Evolutionary conservation across 1,140 invertebrate species (phyloP).

Genomic region (Eupristina koningsbergeri): DNA sequence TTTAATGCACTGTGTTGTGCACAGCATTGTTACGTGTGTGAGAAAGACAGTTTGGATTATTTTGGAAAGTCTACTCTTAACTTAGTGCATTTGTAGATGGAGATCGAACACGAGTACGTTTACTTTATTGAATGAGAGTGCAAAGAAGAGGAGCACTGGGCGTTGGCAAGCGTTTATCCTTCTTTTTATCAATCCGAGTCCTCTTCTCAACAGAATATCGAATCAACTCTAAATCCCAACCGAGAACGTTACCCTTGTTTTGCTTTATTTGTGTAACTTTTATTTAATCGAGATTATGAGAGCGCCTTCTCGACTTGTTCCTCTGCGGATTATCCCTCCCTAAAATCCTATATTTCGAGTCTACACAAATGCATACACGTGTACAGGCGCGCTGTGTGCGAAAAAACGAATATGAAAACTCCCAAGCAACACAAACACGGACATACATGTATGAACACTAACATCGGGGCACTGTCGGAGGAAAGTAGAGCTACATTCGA

Average conservation of each 20-base stretch:
- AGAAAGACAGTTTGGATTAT: neutral
- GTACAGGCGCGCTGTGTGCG: neutral
- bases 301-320: slow-evolving; percentile 27
- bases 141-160: slow-evolving; percentile 5
- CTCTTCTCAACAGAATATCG: neutral
- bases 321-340: slow-evolving; percentile 19
- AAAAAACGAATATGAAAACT: neutral
- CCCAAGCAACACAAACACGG: neutral
- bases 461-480: slow-evolving; percentile 5
- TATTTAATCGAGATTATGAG: slow-evolving; percentile 23
- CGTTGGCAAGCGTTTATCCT: slow-evolving; percentile 15
- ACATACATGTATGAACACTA: slow-evolving; percentile 22
- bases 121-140: neutral
- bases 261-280: slow-evolving; percentile 36
- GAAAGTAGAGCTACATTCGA: slow-evolving; percentile 16
- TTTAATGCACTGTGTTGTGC: no score
- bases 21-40: neutral
- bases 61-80: neutral
- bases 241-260: slow-evolving; percentile 1
- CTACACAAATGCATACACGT: slow-evolving; percentile 5
- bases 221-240: neutral
- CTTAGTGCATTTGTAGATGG: neutral
- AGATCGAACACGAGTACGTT: neutral
- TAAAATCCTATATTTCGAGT: neutral
- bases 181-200: neutral